Evolutionary conservation across 2,113 vertebrate genomes (phyloP), one percentile per base, ranked within the genome.

Genomic region (Paradisaea rubra): DNA sequence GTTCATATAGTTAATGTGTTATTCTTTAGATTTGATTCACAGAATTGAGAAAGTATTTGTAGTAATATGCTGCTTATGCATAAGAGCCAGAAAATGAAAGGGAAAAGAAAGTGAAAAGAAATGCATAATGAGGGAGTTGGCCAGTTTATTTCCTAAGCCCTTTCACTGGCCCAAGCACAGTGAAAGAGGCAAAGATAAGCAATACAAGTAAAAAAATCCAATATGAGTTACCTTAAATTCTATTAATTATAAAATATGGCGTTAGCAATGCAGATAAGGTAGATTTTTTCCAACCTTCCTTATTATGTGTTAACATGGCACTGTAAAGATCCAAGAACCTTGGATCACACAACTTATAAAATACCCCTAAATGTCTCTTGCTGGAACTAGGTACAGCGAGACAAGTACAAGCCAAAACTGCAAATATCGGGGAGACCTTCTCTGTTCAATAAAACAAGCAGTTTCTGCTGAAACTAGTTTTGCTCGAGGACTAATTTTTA

Each of bases 401-500:
- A 81, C 35, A 90, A 80, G 52, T 70, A 88, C 39, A 91, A 88
- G 85, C 76, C 15, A 28, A 86, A 95, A 64, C 68, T 49, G 37
- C 71, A 81, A 93, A 90, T 83, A 66, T 16, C 16, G 47, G 64
- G 41, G 86, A 90, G 60, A 66, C 54, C 74, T 78, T 82, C 25
- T 89, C 64, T 78, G 37, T 88, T 96, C 72, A 86, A 84, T 90
- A 71, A 88, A 93, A 83, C 64, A 78, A 74, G 65, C 10, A 53
- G 76, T 90, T 97, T 96, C 91, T 95, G 76, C 80, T 83, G 91
- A 88, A 96, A 86, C 92, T 95, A 74, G 72, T 90, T 86, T 91
- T 91, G 85, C 94, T 94, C 84, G 72, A 95, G 94, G 91, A 63
- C 44, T 90, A 65, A 73, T 89, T 83, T 86, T 82, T 79, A 92